Evolutionary conservation across 53 echinoderm and acorn worm species (phyloP).

Genomic region (Crossaster papposus): DNA sequence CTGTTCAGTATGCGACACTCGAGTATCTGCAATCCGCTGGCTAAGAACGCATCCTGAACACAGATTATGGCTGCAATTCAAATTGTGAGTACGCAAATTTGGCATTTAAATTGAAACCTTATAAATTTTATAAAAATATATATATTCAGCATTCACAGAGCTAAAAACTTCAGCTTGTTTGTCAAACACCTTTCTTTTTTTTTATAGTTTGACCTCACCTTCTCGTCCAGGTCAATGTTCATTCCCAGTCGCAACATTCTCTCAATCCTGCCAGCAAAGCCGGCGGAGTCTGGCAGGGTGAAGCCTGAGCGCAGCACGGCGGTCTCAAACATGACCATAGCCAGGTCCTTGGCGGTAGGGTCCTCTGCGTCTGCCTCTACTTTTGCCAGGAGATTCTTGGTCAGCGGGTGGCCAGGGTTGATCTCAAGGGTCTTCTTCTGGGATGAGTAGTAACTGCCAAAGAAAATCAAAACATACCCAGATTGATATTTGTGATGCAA

Average conservation of each 20-base stretch:
- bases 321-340: slow-evolving; percentile 91
- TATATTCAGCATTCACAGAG: no score
- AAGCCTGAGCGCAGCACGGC: slow-evolving; percentile 95
- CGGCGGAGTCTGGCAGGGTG: slow-evolving; percentile 76
- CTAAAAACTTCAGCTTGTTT: no score
- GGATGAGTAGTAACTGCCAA: slow-evolving; percentile 78
- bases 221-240: slow-evolving; percentile 84
- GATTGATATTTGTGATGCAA: no score
- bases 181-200: no score
- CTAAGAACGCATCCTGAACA: no score
- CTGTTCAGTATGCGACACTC: no score
- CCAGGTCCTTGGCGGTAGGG: slow-evolving; percentile 88
- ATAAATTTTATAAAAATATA: no score
- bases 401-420: slow-evolving; percentile 93
- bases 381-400: slow-evolving; percentile 75
- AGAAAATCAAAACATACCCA: background rate
- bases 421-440: slow-evolving; percentile 97
- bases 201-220: no score
- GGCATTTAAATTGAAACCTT: no score
- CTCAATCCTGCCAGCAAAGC: slow-evolving; percentile 89
- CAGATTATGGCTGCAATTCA: no score
- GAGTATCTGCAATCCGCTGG: no score
- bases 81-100: no score
- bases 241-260: slow-evolving; percentile 91
- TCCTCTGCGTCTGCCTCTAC: slow-evolving; percentile 87